These are phyloP conservation scores for Sebastes itinus DNA, from an alignment of 2,797 vertebrate genomes.

Conservation along the genomic window DNA sequence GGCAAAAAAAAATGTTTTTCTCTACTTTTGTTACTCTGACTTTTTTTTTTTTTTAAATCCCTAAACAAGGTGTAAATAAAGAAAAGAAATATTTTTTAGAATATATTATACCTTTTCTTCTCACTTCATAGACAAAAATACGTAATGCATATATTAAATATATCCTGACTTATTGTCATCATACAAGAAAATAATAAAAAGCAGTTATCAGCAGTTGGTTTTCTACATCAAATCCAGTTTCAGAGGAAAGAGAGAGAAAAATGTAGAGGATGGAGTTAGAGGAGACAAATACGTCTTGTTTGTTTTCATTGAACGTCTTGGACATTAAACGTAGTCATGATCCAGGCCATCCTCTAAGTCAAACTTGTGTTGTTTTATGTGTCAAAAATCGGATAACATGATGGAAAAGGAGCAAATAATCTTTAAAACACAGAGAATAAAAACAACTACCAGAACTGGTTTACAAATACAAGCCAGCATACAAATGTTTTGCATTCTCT, in stretches of 20 bases:
- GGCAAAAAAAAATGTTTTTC: constrained; percentile 57
- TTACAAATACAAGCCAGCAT: neutral
- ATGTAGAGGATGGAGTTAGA: constrained; percentile 26
- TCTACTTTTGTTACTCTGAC: constrained; percentile 69
- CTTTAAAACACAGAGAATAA: neutral
- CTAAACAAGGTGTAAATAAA: constrained; percentile 76
- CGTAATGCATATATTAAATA: constrained; percentile 87
- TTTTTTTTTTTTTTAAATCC: constrained; percentile 48
- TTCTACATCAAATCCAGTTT: constrained; percentile 79
- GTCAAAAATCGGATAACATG: neutral
- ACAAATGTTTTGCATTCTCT: constrained; percentile 28
- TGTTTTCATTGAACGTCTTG: constrained; percentile 6
- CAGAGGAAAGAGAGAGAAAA: constrained; percentile 23
- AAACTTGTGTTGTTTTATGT: constrained; percentile 34
- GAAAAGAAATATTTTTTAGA: constrained; percentile 79
- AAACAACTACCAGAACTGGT: constrained; percentile 8
- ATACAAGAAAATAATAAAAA: constrained; percentile 75
- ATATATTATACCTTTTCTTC: constrained; percentile 88
- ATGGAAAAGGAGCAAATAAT: constrained; percentile 13
- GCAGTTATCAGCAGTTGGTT: constrained; percentile 77
- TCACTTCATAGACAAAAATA: constrained; percentile 83
- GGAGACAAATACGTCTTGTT: constrained; percentile 4
- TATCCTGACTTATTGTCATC: constrained; percentile 79
- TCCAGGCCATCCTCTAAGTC: constrained; percentile 21
- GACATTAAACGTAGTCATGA: neutral